Percentiles rank a stretch among this genome's conserved stretches.
Conservation (phyloP, 2,888 invertebrate species). For the Epinotia bilunana region DNA sequence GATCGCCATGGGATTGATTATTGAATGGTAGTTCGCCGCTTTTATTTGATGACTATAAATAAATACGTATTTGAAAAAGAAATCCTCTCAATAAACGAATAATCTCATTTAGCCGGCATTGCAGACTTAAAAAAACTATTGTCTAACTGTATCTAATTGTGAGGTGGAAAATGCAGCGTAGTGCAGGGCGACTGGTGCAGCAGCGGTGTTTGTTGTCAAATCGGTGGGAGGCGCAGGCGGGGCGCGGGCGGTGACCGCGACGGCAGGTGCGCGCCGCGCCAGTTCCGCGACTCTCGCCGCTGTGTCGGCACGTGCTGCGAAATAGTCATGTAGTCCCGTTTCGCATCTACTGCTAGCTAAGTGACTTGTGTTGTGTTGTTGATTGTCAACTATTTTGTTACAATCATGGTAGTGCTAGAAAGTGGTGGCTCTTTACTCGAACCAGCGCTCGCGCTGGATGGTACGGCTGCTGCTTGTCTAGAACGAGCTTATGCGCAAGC, state of each 20-base stretch:
- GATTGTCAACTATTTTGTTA: slow-evolving; percentile 59
- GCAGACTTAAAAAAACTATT: too few species aligned
- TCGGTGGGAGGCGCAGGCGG: slow-evolving; percentile 70
- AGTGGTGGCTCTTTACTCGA: slow-evolving; percentile 80
- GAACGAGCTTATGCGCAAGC: slow-evolving; percentile 92
- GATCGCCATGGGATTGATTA: too few species aligned
- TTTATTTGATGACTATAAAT: too few species aligned
- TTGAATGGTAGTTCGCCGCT: too few species aligned
- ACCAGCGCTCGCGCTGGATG: slow-evolving; percentile 89
- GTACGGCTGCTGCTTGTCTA: slow-evolving; percentile 87
- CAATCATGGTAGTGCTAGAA: slow-evolving; percentile 81
- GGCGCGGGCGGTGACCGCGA: slow-evolving; percentile 64
- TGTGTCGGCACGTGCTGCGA: slow-evolving; percentile 67
- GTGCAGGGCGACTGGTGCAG: slow-evolving; percentile 78
- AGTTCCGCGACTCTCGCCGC: slow-evolving; percentile 79
- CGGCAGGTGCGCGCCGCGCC: slow-evolving; percentile 71
- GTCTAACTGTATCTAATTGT: neutral
- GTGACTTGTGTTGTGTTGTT: slow-evolving; percentile 68
- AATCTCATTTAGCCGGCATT: neutral
- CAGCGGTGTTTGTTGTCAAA: slow-evolving; percentile 79
- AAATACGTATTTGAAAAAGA: too few species aligned
- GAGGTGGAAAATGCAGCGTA: slow-evolving; percentile 53
- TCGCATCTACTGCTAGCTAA: slow-evolving; percentile 62
- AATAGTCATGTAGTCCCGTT: slow-evolving; percentile 74
- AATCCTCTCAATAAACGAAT: neutral